Conservation (phyloP, 2,888 invertebrate genomes). For the Geophilus truncorum region DNA sequence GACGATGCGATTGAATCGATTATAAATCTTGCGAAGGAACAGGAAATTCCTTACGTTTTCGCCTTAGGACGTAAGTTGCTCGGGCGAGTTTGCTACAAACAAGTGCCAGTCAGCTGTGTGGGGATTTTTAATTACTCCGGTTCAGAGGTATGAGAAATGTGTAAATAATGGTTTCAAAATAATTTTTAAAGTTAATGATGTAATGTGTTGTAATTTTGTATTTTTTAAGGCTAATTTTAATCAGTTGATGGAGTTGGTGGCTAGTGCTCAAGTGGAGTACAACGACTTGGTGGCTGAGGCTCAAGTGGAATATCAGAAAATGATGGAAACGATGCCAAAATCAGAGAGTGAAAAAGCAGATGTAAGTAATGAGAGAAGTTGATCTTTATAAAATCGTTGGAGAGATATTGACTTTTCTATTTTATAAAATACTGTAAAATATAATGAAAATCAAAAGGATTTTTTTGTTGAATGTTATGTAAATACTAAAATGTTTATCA, state of each 20-base stretch:
- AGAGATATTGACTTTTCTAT: not conserved
- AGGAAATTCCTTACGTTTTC: slow-evolving; percentile 58
- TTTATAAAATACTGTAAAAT: not conserved
- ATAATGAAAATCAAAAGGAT: not conserved
- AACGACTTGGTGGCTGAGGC: not conserved
- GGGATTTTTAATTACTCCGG: slow-evolving; percentile 61
- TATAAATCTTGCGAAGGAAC: slow-evolving; percentile 52
- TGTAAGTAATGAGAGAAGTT: not conserved
- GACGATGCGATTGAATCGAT: slow-evolving; percentile 56
- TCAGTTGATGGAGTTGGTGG: slow-evolving; percentile 31
- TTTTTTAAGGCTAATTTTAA: slow-evolving; percentile 33
- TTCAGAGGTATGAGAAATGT: slow-evolving; percentile 55
- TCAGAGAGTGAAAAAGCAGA: not conserved
- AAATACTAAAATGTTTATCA: slow-evolving; percentile 8
- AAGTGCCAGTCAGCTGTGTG: slow-evolving; percentile 59
- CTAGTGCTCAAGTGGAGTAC: slow-evolving; percentile 17
- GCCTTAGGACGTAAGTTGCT: slow-evolving; percentile 56
- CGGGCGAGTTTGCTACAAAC: slow-evolving; percentile 56
- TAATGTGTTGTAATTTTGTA: not conserved
- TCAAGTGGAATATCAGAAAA: not conserved
- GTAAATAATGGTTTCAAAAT: no score
- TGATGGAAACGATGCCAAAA: not conserved
- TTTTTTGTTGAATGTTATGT: slow-evolving; percentile 5
- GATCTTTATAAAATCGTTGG: not conserved
- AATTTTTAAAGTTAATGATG: no score